These are phyloP conservation scores for Cerastis rubricosa DNA, from an alignment of 2,888 invertebrate genomes.

Conservation along the genomic window DNA sequence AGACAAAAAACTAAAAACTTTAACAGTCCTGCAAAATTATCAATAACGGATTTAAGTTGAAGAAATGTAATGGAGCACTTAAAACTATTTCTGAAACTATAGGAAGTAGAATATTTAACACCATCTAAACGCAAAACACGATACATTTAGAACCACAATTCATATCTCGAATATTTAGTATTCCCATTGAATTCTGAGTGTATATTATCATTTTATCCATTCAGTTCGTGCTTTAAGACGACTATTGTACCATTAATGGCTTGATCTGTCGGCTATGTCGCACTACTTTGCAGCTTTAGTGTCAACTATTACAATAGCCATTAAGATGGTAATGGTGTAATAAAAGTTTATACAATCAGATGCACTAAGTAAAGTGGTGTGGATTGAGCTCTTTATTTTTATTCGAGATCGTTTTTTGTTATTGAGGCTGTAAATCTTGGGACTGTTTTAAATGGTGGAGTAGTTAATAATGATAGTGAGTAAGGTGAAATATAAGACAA, in stretches of 20 bases:
- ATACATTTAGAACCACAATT: conserved; percentile 36
- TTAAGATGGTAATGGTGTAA: conserved; percentile 58
- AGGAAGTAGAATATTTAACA: conserved; percentile 22
- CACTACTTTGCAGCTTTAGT: conserved; percentile 52
- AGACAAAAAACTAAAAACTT: too few species aligned
- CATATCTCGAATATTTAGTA: conserved; percentile 34
- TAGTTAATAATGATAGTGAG: not conserved
- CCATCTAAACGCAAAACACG: conserved; percentile 11
- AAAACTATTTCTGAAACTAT: not conserved
- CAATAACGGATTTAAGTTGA: not conserved
- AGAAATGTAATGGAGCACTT: not conserved
- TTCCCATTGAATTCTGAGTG: conserved; percentile 53
- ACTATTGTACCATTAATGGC: conserved; percentile 58
- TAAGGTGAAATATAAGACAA: not conserved
- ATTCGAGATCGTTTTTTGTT: conserved; percentile 26
- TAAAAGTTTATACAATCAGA: conserved; percentile 60
- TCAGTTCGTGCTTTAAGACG: conserved; percentile 31
- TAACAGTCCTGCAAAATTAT: not conserved
- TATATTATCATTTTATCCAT: conserved; percentile 50
- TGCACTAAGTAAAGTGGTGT: conserved; percentile 36
- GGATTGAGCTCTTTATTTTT: conserved; percentile 39
- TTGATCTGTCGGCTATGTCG: conserved; percentile 54
- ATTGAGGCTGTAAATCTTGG: conserved; percentile 32
- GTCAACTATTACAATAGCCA: conserved; percentile 58
- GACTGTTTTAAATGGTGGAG: not conserved